Evolutionary conservation across 2,113 vertebrate genomes (phyloP).

Genomic region (Tor tambroides): DNA sequence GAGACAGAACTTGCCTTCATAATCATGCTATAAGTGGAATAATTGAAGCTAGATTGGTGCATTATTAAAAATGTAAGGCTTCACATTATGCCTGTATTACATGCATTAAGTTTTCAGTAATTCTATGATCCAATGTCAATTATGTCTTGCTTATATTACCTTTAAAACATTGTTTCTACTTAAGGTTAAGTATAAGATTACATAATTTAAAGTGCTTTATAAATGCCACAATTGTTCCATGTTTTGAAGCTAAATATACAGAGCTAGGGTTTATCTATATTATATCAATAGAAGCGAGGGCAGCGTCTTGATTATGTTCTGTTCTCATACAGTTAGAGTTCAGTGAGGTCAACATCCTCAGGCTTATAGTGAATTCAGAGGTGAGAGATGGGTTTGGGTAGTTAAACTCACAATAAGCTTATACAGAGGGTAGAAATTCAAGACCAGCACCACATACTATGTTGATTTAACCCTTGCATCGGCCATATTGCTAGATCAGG

Average conservation of each 20-base stretch:
- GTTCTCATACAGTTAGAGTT: background rate
- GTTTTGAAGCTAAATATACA: background rate
- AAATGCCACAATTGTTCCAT: background rate
- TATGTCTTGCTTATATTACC: background rate
- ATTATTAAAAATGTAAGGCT: background rate
- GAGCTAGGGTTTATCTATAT: background rate
- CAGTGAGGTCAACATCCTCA: conserved; percentile 30
- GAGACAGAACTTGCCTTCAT: background rate
- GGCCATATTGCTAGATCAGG: conserved; percentile 68
- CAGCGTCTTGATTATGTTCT: background rate
- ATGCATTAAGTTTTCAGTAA: background rate
- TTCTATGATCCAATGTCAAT: background rate
- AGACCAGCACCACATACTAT: conserved; percentile 60
- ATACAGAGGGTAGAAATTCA: conserved; percentile 68
- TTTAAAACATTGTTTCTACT: background rate
- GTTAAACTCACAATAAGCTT: conserved; percentile 69
- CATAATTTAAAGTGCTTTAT: background rate
- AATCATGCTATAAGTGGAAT: background rate
- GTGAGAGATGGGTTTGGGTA: conserved; percentile 55
- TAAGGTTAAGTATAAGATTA: conserved; percentile 7
- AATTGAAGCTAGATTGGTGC: background rate
- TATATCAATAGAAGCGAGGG: background rate
- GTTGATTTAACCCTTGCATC: conserved; percentile 70
- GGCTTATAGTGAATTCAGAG: conserved; percentile 54
- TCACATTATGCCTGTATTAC: background rate